Percentiles rank a stretch among this genome's conserved stretches.
These are phyloP conservation scores for Ephydatia muelleri DNA, from an alignment of 37 sponge, comb jelly and placozoan species.

Conservation along the genomic window DNA sequence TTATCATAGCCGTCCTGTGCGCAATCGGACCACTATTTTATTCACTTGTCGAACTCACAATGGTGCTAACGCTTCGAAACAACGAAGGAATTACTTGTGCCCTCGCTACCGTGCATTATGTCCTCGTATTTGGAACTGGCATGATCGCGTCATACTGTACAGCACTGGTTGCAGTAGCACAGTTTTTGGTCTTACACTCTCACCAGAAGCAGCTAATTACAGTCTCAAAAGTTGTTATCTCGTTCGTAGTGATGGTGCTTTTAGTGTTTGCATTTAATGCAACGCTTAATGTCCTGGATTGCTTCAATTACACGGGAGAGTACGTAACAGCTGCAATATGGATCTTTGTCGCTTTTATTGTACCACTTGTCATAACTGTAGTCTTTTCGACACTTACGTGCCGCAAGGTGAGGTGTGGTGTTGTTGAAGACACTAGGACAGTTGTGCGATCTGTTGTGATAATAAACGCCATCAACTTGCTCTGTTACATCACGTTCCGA, in stretches of 20 bases:
- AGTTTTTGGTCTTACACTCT: not conserved
- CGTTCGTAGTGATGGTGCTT: not conserved
- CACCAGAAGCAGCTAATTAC: not conserved
- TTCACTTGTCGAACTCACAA: not conserved
- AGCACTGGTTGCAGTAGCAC: not conserved
- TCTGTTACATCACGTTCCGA: not conserved
- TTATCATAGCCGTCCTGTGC: not conserved
- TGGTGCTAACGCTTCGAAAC: not conserved
- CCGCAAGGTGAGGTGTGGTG: not conserved
- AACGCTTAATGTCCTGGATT: not conserved
- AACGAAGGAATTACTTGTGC: not conserved
- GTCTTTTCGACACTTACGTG: not conserved
- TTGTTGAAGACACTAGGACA: not conserved
- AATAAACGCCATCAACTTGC: not conserved
- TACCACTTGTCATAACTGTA: not conserved
- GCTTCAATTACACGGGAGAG: not conserved
- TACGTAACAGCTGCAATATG: not conserved
- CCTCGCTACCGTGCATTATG: not conserved
- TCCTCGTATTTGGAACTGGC: not conserved
- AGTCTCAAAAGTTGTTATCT: not conserved
- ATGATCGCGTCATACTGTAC: not conserved
- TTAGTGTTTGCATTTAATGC: not conserved
- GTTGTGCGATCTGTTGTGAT: not conserved
- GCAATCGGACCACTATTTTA: not conserved
- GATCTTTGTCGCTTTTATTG: not conserved